A percentile compares a stretch with the other conserved stretches of the same genome.
Evolutionary conservation across 2,113 vertebrate genomes (phyloP).

Genomic region (Vicugna pacos): DNA sequence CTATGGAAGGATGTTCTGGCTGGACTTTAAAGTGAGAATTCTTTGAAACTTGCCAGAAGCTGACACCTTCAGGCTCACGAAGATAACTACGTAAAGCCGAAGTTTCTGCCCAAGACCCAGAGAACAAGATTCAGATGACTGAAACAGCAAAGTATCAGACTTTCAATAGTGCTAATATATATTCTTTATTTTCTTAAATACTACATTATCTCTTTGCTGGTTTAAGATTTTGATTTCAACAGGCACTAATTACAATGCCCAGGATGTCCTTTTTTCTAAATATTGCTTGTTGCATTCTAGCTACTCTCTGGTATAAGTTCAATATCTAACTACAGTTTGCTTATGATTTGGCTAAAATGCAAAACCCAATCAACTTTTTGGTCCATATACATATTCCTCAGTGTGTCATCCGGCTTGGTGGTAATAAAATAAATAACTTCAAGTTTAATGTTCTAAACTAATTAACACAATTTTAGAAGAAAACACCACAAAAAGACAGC

Average conservation of each 20-base stretch:
- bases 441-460: not conserved
- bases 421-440: not conserved
- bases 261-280: not conserved
- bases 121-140: not conserved
- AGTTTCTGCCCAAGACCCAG: not conserved
- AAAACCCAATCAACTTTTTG: not conserved
- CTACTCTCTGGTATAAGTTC: not conserved
- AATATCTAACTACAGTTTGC: not conserved
- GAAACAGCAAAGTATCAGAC: not conserved
- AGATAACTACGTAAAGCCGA: not conserved
- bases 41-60: not conserved
- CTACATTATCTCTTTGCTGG: not conserved
- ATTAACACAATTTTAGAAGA: not conserved
- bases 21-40: not conserved
- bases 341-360: not conserved
- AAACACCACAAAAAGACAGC: not conserved
- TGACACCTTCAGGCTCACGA: not conserved
- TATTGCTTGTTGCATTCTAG: not conserved
- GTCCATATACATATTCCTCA: not conserved
- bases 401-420: not conserved
- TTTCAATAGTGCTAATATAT: not conserved
- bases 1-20: not conserved
- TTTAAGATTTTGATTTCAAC: not conserved
- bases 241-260: not conserved
- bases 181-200: not conserved